These are phyloP conservation scores for Rhamnusium bicolor DNA, from an alignment of 2,888 invertebrate genomes.

Conservation along the genomic window DNA sequence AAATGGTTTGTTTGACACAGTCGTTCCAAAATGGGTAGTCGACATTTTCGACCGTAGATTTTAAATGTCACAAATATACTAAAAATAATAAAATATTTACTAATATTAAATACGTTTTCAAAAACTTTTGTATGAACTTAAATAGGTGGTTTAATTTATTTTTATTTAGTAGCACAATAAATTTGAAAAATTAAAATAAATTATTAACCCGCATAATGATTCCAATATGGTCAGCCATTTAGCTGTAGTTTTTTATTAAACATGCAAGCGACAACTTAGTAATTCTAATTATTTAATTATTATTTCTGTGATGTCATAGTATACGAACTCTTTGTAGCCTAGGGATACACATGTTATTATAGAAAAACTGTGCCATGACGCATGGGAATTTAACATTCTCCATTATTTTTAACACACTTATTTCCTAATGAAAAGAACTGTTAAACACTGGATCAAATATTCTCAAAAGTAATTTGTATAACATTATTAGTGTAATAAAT, in stretches of 20 bases:
- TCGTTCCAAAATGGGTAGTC: too few relatives aligned
- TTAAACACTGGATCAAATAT: too few relatives aligned
- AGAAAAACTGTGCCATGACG: slow-evolving; percentile 10
- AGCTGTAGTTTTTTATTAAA: slow-evolving; percentile 8
- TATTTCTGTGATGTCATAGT: slow-evolving; percentile 23
- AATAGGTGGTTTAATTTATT: not conserved
- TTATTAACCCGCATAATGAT: slow-evolving; percentile 9
- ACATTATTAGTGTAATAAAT: too few relatives aligned
- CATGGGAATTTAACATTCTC: slow-evolving; percentile 18
- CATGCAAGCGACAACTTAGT: slow-evolving; percentile 14
- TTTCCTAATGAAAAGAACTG: slow-evolving; percentile 10
- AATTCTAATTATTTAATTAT: slow-evolving; percentile 30
- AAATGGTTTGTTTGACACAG: too few relatives aligned
- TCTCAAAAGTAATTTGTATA: too few relatives aligned
- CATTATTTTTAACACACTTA: slow-evolving; percentile 20
- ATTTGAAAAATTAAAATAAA: slow-evolving; percentile 16
- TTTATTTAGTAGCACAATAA: not conserved
- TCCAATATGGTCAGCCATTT: not conserved
- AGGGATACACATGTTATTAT: slow-evolving; percentile 18
- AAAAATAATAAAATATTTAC: too few relatives aligned
- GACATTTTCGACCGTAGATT: too few relatives aligned
- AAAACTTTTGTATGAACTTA: too few relatives aligned
- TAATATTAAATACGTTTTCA: too few relatives aligned
- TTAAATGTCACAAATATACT: too few relatives aligned
- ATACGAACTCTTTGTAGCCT: slow-evolving; percentile 20